Evolutionary conservation across 2,797 vertebrate species (phyloP).

Genomic region (Aphelocoma californica): DNA sequence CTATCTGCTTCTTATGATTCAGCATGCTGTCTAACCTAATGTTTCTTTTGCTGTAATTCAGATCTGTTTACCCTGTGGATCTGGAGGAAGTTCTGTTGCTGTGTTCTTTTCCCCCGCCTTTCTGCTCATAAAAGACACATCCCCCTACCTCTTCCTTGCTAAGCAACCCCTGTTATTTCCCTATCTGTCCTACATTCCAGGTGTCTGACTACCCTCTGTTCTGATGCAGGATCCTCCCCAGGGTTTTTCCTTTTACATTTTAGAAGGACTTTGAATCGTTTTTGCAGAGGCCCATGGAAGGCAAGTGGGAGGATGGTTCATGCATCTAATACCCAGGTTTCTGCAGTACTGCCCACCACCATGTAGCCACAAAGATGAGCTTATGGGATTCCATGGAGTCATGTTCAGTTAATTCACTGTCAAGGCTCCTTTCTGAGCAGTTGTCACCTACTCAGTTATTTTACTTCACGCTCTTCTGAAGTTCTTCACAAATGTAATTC

Average conservation of each 20-base stretch:
- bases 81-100: background rate
- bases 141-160: background rate
- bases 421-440: background rate
- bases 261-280: background rate
- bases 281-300: background rate
- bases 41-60: background rate
- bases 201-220: background rate
- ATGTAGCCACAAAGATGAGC: background rate
- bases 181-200: background rate
- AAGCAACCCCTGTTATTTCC: background rate
- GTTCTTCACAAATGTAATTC: background rate
- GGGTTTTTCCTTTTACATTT: background rate
- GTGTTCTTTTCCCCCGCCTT: background rate
- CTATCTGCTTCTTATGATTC: background rate
- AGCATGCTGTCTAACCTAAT: background rate
- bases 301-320: background rate
- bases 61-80: background rate
- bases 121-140: background rate
- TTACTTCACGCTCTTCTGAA: background rate
- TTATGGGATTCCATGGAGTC: background rate
- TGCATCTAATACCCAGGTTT: background rate
- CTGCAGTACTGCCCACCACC: background rate
- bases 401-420: background rate
- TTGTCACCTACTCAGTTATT: background rate
- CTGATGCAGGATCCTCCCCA: background rate